A percentile compares a stretch with the other conserved stretches of the same genome.
phyloP scores from a whole-genome alignment of 2,113 vertebrate species.

The Daboia siamensis region DNA sequence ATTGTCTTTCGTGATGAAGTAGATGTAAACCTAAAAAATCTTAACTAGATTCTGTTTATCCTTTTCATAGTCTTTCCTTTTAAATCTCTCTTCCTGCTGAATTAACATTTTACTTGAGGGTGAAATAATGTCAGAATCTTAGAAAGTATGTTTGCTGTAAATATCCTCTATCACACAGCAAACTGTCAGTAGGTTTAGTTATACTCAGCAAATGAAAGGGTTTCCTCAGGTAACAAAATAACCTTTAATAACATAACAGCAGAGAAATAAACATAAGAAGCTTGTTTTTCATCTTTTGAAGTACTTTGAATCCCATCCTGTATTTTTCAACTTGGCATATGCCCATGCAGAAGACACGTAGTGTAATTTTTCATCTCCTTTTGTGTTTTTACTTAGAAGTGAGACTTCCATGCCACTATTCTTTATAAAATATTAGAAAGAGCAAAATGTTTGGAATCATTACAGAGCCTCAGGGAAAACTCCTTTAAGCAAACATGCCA shows the following conservation, averaged over 20 bases:
- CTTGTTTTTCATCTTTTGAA: slow-evolving; percentile 9
- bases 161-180: slow-evolving; percentile 21
- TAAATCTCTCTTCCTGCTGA: background rate
- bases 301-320: slow-evolving; percentile 39
- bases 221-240: slow-evolving; percentile 17
- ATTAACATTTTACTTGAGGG: slow-evolving; percentile 6
- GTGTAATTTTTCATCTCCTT: slow-evolving; percentile 38
- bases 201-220: slow-evolving; percentile 29
- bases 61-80: background rate
- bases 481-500: slow-evolving; percentile 50
- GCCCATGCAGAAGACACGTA: slow-evolving; percentile 10
- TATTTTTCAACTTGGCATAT: slow-evolving; percentile 24
- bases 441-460: slow-evolving; percentile 48
- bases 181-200: slow-evolving; percentile 24
- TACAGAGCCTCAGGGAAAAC: slow-evolving; percentile 51
- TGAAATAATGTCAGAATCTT: background rate
- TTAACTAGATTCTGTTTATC: background rate
- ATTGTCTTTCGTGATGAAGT: background rate
- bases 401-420: slow-evolving; percentile 34
- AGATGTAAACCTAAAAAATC: background rate
- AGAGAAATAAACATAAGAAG: slow-evolving; percentile 22
- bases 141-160: slow-evolving; percentile 17
- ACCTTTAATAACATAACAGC: slow-evolving; percentile 22
- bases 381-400: slow-evolving; percentile 39
- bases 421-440: slow-evolving; percentile 35